These are phyloP conservation scores for Cacoxenus indagator DNA, from an alignment of 2,888 invertebrate genomes.

Conservation along the genomic window DNA sequence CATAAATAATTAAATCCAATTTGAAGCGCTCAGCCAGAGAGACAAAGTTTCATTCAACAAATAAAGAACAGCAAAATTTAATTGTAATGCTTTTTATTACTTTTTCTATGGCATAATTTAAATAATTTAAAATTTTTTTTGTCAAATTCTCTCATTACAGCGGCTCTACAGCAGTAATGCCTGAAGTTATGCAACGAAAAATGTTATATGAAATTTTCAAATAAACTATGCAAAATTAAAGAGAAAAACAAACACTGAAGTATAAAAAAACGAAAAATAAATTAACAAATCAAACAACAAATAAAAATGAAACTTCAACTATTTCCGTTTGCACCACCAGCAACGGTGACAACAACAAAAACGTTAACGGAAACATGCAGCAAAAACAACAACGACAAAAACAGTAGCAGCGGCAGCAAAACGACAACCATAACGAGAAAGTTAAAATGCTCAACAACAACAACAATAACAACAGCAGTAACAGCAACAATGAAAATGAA, in stretches of 20 bases:
- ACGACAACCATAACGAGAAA: background rate
- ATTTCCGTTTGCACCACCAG: slow-evolving; percentile 57
- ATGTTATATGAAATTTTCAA: slow-evolving; percentile 32
- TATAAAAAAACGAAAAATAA: slow-evolving; percentile 19
- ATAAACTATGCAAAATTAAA: background rate
- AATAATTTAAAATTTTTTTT: too few relatives aligned
- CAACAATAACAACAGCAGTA: slow-evolving; percentile 1
- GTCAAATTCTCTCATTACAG: background rate
- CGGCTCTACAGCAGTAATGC: slow-evolving; percentile 32
- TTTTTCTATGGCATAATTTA: too few relatives aligned
- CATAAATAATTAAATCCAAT: slow-evolving; percentile 9
- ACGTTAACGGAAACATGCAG: slow-evolving; percentile 2
- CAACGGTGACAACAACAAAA: slow-evolving; percentile 30
- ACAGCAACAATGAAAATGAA: slow-evolving; percentile 50
- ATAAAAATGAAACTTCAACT: slow-evolving; percentile 53
- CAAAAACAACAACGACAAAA: slow-evolving; percentile 22
- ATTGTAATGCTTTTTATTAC: background rate
- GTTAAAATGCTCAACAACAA: slow-evolving; percentile 18
- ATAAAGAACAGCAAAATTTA: too few relatives aligned
- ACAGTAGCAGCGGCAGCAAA: slow-evolving; percentile 3
- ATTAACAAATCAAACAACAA: slow-evolving; percentile 21
- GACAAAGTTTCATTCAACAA: too few relatives aligned
- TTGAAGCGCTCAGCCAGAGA: too few relatives aligned
- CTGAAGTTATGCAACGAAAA: slow-evolving; percentile 47
- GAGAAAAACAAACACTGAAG: slow-evolving; percentile 13